A percentile compares a stretch with the other conserved stretches of the same genome.
These are phyloP conservation scores for Sphaerodactylus townsendi DNA, from an alignment of 2,113 vertebrate species.

Conservation along the genomic window DNA sequence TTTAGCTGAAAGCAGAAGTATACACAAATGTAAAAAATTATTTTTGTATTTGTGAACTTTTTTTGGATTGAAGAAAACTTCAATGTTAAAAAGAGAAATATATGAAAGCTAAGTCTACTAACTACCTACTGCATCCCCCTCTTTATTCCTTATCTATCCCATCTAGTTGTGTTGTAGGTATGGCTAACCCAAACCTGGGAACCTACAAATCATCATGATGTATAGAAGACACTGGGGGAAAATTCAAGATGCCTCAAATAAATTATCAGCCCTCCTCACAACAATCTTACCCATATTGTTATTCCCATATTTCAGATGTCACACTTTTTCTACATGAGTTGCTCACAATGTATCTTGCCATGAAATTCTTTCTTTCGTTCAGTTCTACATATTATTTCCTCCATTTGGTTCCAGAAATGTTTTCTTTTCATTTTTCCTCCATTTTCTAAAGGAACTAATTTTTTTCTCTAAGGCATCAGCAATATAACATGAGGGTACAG, in stretches of 20 bases:
- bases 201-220: background rate
- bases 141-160: background rate
- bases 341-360: no score
- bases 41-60: no score
- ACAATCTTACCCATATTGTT: background rate
- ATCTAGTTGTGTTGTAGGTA: background rate
- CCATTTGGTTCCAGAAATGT: no score
- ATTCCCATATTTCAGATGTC: background rate
- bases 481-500: no score
- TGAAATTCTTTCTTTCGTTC: no score
- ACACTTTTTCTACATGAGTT: no score
- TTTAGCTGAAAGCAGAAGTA: background rate
- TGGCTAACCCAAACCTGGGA: no score
- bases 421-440: no score
- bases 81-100: background rate
- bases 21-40: background rate
- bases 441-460: no score
- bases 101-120: background rate
- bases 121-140: background rate
- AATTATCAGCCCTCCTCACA: background rate
- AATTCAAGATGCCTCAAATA: background rate
- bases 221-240: background rate
- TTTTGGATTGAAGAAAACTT: no score
- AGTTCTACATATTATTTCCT: no score
- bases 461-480: no score